Evolutionary conservation across 2,113 vertebrate genomes (phyloP).

Genomic region (Lucifuga dentata): DNA sequence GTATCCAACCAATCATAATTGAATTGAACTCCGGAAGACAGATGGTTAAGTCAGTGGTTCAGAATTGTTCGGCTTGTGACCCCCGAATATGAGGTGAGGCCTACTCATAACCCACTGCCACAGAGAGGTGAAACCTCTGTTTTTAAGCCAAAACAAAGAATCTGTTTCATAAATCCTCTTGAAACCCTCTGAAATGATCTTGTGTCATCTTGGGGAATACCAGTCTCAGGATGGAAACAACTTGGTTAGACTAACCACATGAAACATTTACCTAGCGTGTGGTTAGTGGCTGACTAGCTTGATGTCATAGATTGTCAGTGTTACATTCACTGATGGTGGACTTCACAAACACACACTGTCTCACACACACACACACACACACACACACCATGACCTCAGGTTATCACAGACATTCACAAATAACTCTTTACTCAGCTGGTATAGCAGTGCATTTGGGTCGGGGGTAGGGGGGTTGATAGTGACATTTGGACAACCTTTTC

Average conservation of each 20-base stretch:
- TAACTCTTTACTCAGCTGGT: constrained; percentile 51
- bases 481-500: constrained; percentile 80
- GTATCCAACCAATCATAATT: too few species aligned
- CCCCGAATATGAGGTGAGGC: too few species aligned
- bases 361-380: constrained; percentile 37
- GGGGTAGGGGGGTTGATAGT: constrained; percentile 41
- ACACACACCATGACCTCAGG: constrained; percentile 49
- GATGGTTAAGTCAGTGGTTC: too few species aligned
- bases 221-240: not conserved
- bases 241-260: constrained; percentile 17
- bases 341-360: constrained; percentile 53
- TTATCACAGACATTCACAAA: constrained; percentile 68
- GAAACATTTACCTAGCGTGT: constrained; percentile 35
- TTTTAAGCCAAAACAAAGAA: not conserved
- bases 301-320: constrained; percentile 41
- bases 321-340: constrained; percentile 44
- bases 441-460: constrained; percentile 43
- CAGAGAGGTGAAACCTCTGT: not conserved
- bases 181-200: not conserved
- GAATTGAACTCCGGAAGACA: too few species aligned
- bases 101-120: too few species aligned
- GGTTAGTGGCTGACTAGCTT: constrained; percentile 18
- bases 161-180: not conserved
- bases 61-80: too few species aligned
- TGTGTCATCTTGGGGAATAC: not conserved